Percentiles rank a stretch among this genome's conserved stretches.
phyloP scores from a whole-genome alignment of 2,113 vertebrate genomes.

The Edolisoma coerulescens region DNA sequence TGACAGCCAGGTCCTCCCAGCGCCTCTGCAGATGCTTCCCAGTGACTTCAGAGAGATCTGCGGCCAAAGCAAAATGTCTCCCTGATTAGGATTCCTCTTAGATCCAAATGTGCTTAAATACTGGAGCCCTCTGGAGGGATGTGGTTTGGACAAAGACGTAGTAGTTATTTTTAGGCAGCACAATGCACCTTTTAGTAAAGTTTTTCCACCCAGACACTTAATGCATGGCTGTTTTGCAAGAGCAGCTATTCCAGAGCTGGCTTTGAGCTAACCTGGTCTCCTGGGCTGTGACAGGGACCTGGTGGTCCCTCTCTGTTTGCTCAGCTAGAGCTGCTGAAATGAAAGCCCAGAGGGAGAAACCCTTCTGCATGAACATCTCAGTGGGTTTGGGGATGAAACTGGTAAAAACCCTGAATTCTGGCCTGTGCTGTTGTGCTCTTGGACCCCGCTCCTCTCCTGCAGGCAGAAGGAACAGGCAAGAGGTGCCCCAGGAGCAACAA shows the following conservation, averaged over 20 bases:
- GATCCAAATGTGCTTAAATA: conserved; percentile 15
- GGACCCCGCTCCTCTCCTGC: neutral
- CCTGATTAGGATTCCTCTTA: conserved; percentile 30
- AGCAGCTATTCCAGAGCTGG: neutral
- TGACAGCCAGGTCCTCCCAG: neutral
- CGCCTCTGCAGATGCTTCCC: neutral
- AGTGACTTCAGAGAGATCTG: neutral
- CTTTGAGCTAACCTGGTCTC: neutral
- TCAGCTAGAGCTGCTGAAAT: neutral
- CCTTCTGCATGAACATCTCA: neutral
- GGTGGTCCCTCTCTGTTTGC: neutral
- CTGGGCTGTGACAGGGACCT: neutral
- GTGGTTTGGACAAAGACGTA: conserved; percentile 43
- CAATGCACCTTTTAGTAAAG: conserved; percentile 41
- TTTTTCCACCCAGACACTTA: conserved; percentile 42
- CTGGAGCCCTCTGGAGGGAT: conserved; percentile 4
- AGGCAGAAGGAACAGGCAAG: neutral
- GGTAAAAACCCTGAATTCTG: neutral
- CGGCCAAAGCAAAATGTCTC: neutral
- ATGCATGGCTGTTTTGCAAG: neutral
- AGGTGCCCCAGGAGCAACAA: neutral
- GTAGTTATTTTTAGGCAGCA: conserved; percentile 57
- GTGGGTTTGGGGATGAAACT: neutral
- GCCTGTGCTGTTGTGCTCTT: neutral
- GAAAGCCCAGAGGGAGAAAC: neutral